Percentiles rank a stretch among this genome's conserved stretches.
Evolutionary conservation across 2,113 vertebrate genomes (phyloP).

Genomic region (Micromys minutus): DNA sequence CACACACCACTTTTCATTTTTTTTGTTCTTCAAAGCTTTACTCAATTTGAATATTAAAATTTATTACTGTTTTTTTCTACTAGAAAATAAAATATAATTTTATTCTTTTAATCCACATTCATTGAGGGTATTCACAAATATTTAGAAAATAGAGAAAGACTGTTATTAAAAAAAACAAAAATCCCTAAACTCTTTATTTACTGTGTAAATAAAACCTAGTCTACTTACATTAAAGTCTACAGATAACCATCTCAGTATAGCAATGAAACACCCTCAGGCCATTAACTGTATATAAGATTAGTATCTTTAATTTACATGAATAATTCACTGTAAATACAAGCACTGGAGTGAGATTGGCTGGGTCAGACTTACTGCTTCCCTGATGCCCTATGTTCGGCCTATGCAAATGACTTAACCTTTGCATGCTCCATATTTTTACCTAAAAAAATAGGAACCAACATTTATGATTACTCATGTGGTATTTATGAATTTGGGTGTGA

Average conservation of each 20-base stretch:
- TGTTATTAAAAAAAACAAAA: background rate
- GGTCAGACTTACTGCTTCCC: background rate
- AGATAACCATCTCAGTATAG: background rate
- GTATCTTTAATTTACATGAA: background rate
- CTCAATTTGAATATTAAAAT: background rate
- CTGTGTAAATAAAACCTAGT: background rate
- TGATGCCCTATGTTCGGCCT: background rate
- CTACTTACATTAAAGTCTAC: background rate
- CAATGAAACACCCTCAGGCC: background rate
- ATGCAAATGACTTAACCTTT: background rate
- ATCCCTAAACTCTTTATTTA: background rate
- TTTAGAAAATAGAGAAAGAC: constrained; percentile 8
- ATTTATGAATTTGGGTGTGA: background rate
- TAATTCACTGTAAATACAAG: background rate
- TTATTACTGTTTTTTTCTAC: background rate
- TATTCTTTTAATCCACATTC: background rate
- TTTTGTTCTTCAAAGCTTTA: background rate
- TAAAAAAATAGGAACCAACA: background rate
- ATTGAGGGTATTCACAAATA: background rate
- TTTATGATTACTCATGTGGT: background rate
- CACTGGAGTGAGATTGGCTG: background rate
- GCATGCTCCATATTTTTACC: background rate
- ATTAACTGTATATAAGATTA: background rate
- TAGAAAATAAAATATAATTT: background rate
- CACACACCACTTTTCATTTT: background rate